These are phyloP conservation scores for Aleiodes leptofemur DNA, from an alignment of 2,888 invertebrate genomes.

Conservation along the genomic window DNA sequence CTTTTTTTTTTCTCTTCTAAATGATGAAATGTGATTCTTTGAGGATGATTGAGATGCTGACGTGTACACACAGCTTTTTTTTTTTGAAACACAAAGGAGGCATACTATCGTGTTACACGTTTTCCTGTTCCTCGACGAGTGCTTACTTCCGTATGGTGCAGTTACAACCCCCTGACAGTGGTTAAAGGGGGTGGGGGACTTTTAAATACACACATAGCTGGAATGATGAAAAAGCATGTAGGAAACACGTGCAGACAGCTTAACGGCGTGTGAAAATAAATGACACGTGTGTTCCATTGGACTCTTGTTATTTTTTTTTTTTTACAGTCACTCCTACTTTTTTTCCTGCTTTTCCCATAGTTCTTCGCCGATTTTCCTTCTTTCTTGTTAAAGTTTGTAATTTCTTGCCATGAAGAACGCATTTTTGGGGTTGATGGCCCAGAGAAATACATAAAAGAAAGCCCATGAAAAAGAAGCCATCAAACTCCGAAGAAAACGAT, in stretches of 20 bases:
- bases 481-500: slow-evolving; percentile 44
- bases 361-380: no score
- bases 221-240: slow-evolving; percentile 35
- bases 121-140: slow-evolving; percentile 15
- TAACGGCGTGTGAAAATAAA: slow-evolving; percentile 68
- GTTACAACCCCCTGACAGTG: neutral
- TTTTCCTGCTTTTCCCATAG: no score
- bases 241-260: slow-evolving; percentile 66
- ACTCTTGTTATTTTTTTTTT: neutral
- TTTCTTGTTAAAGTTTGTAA: no score
- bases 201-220: neutral
- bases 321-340: no score
- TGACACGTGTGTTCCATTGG: slow-evolving; percentile 58
- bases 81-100: neutral
- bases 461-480: slow-evolving; percentile 16
- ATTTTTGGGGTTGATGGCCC: slow-evolving; percentile 39
- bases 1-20: no score
- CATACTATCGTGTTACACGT: slow-evolving; percentile 16
- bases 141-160: slow-evolving; percentile 22
- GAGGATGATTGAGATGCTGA: no score
- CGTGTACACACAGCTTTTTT: no score
- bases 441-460: slow-evolving; percentile 35
- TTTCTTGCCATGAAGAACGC: neutral
- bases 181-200: neutral
- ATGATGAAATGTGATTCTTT: no score